Conservation (phyloP, 1,140 invertebrate genomes). For the Hylyphantes graminicola region DNA sequence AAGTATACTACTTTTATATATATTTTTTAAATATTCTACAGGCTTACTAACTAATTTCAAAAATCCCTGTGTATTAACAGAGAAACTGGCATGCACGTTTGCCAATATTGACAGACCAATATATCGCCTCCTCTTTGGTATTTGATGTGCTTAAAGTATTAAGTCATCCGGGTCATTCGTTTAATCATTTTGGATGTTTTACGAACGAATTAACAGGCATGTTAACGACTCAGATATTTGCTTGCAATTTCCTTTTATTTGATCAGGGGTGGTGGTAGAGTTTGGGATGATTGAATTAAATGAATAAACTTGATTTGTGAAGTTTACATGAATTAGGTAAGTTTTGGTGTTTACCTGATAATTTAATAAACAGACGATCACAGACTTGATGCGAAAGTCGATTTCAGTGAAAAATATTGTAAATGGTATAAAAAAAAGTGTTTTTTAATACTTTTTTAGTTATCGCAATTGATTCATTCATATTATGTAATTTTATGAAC, state of each 20-base stretch:
- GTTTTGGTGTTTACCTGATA: no score
- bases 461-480: no score
- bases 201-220: background rate
- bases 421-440: no score
- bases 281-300: no score
- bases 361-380: no score
- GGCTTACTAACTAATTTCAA: slow-evolving; percentile 40
- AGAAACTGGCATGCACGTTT: background rate
- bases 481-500: no score
- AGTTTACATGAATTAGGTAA: no score
- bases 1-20: slow-evolving; percentile 38
- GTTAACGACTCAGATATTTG: background rate
- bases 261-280: no score
- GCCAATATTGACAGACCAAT: slow-evolving; percentile 44
- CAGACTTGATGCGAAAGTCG: no score
- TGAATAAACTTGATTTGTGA: no score
- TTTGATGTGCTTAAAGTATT: slow-evolving; percentile 41
- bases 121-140: slow-evolving; percentile 10
- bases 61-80: slow-evolving; percentile 4
- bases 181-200: slow-evolving; percentile 22
- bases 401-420: no score
- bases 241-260: background rate
- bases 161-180: slow-evolving; percentile 7
- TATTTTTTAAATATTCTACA: slow-evolving; percentile 17
- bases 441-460: no score